Evolutionary conservation across 2,797 vertebrate species (phyloP), one percentile per base, ranked within the genome.

Genomic region (Chanos chanos): DNA sequence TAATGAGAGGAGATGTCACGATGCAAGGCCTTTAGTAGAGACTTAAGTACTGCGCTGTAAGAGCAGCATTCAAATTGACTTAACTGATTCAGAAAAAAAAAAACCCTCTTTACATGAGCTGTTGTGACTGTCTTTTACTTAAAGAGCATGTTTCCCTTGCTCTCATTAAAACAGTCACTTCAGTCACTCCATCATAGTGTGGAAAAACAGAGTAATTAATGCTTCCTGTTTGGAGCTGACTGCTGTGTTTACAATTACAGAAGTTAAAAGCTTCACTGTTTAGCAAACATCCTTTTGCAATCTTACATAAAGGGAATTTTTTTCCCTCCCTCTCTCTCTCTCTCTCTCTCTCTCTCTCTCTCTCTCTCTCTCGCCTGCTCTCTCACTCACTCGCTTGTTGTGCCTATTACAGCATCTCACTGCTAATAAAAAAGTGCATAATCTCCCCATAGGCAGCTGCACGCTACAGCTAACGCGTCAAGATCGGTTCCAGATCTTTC

Each of bases 401-500:
- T 21, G 65, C 36, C 63, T 69, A 65, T 76, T 77, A 75, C 65
- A 49, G 61, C 49, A 74, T 81, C 73, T 45, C 76, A 67, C 69
- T 13, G 69, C 71, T 72, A 80, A 80, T 81, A 79, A 83, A 79
- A 80, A 80, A 81, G 79, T 83, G 77, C 78, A 86, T 85, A 85
- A 78, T 72, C 77, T 83, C 77, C 77, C 50, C 68, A 76, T 55
- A 81, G 78, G 73, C 84, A 85, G 77, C 82, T 74, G 74, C 81
- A 86, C 54, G 71, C 80, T 81, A 79, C 77, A 76, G 72, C 76
- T 81, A 79, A 84, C 81, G 71, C 77, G 57, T 81, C 76, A 74
- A 88, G 87, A 89, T 86, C 51, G 81, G 68, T 88, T 87, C 87
- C 88, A 89, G 86, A 86, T 77, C 13, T 45, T 59, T 63, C 54